Base-by-base conservation (phyloP, 1,140 invertebrate genomes). In the Gryon sp. region DNA sequence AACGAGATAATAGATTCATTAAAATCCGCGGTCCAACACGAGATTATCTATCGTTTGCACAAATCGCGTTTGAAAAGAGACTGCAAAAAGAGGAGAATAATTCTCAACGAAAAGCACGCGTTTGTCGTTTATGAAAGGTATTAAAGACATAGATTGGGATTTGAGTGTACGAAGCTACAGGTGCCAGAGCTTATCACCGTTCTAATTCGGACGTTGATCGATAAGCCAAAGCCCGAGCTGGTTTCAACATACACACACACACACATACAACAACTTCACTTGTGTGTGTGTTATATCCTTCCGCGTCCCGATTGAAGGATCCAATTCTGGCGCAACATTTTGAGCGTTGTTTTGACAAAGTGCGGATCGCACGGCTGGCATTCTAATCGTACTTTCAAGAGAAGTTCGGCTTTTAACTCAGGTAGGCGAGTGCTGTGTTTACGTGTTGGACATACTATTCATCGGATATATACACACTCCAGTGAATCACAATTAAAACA, bases 401-500 rank as follows among this genome's bases (percentile, higher is more conserved):
- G 46, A 60, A 19, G 22, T 12, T 24, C 34, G 24, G 48, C 57
- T 45, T 69, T 75, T 62, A 52, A 63, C 8, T 40, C 48, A 73
- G 46, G 40, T 32, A 50, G 43, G 16, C 30, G 43, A 15, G 50
- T 24, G 53, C 4, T 11, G 11, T 34, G 22, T 55, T 63, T 48
- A 53, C 52, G 53, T 40, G 52, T 48, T 24, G 34, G 40, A 70
- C 52, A 66, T 60, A 53, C 60, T 12, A 59, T 62, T 57, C 57
- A 32, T 34, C 30, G 18, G 18, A 28, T 48, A 32, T 30, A 26
- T 15, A 19, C 32, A 34, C 9, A 20, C 50, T 30, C 57, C 19
- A 43, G 15, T 57, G 65, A 73, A 73, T 70, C 59, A 66, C 74
- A 70, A 76, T 76, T 63, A 55, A 65, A 60, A 66, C 74, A 70